Percentiles rank a stretch among this genome's conserved stretches.
Conservation (phyloP, 2,113 vertebrate genomes). For the Psephotus haematonotus region DNA sequence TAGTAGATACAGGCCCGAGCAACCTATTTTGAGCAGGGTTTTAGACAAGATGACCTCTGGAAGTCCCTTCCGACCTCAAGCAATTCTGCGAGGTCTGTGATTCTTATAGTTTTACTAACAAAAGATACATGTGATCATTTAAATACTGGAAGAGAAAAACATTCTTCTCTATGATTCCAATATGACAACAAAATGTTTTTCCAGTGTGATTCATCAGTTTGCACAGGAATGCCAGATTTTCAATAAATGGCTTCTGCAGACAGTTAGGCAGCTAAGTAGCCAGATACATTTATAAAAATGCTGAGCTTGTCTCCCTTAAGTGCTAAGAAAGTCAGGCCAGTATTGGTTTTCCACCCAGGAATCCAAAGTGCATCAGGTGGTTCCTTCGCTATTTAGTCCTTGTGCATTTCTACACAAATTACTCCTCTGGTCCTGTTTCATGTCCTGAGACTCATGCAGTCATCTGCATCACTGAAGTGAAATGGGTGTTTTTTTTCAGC, state of each 20-base stretch:
- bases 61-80: neutral
- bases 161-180: neutral
- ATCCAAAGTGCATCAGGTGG: neutral
- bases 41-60: neutral
- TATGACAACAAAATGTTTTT: constrained; percentile 12
- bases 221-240: neutral
- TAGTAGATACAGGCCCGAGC: neutral
- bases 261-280: neutral
- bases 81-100: neutral
- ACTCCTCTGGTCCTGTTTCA: neutral
- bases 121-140: neutral
- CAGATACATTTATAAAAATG: neutral
- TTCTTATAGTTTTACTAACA: neutral
- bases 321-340: neutral
- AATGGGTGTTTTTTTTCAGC: neutral
- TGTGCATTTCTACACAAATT: neutral
- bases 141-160: neutral
- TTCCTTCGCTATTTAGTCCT: neutral
- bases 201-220: constrained; percentile 1
- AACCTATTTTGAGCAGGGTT: neutral
- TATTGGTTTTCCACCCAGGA: neutral
- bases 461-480: neutral
- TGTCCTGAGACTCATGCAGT: neutral
- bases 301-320: neutral
- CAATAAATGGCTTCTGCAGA: neutral